phyloP scores from a whole-genome alignment of 2,888 invertebrate genomes.

The Athalia rosae region DNA sequence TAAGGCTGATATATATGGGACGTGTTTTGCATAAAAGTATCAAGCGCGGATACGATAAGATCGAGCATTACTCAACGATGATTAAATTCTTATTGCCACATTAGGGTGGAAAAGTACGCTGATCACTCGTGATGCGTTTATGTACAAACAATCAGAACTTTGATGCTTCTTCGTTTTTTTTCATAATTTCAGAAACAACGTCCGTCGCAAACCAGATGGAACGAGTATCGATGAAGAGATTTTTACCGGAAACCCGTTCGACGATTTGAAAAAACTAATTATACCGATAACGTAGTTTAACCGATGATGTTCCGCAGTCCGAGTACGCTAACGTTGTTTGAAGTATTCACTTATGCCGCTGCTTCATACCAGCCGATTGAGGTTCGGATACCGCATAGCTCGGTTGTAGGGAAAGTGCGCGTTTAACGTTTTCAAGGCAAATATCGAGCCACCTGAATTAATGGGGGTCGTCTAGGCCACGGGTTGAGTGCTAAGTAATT shows the following conservation, averaged over 20 bases:
- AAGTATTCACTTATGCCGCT: not conserved
- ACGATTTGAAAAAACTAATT: too few species aligned
- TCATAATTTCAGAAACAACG: too few species aligned
- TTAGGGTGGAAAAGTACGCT: not conserved
- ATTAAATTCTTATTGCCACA: conserved; percentile 19
- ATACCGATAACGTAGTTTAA: too few species aligned
- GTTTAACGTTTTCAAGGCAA: conserved; percentile 60
- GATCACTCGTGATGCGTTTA: not conserved
- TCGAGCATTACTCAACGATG: conserved; percentile 28
- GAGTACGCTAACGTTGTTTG: too few species aligned
- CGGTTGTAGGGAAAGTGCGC: conserved; percentile 47
- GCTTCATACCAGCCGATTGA: conserved; percentile 2
- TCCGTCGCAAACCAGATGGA: not conserved
- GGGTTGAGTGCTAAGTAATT: conserved; percentile 68
- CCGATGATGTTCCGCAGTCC: too few species aligned
- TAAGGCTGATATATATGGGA: conserved; percentile 62
- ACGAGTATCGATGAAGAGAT: too few species aligned
- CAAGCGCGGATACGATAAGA: conserved; percentile 47
- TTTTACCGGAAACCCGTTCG: too few species aligned
- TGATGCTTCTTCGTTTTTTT: too few species aligned
- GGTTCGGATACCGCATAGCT: not conserved
- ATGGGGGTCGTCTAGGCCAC: conserved; percentile 67
- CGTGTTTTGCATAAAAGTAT: conserved; percentile 49
- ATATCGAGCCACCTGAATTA: conserved; percentile 63
- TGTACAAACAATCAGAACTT: too few species aligned